phyloP scores from a whole-genome alignment of 2,797 vertebrate species.

The Falco columbarius region DNA sequence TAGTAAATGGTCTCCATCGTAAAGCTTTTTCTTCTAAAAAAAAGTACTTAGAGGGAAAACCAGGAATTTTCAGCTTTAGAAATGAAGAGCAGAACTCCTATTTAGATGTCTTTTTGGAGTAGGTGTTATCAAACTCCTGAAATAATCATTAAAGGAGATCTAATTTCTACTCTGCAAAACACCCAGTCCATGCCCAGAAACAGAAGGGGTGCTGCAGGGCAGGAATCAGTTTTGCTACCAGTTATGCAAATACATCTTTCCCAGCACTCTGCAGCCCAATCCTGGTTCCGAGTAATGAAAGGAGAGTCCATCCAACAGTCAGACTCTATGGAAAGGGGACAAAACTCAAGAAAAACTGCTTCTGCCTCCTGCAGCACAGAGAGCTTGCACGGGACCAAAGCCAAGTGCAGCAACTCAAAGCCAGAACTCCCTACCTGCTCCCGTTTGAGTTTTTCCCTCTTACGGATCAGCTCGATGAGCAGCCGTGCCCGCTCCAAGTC shows the following conservation, averaged over 20 bases:
- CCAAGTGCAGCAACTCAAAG: neutral
- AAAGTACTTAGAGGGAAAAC: neutral
- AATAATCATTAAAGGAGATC: neutral
- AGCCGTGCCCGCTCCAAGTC: conserved; percentile 94
- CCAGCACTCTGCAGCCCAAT: neutral
- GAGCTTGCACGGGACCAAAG: neutral
- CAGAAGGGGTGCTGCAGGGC: neutral
- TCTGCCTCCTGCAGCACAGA: neutral
- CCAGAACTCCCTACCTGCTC: conserved; percentile 83
- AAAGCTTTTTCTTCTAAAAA: neutral
- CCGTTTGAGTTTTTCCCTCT: conserved; percentile 89
- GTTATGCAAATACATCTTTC: neutral
- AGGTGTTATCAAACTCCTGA: neutral
- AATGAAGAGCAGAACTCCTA: neutral
- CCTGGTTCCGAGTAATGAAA: neutral
- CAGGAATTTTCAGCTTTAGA: neutral
- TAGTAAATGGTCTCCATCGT: neutral
- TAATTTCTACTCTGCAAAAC: neutral
- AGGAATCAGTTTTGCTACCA: neutral
- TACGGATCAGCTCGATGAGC: conserved; percentile 94
- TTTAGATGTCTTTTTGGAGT: neutral
- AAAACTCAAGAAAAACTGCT: neutral
- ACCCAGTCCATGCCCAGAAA: neutral
- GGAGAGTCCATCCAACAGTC: neutral
- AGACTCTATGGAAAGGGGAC: neutral